A percentile compares a stretch with the other conserved stretches of the same genome.
These are phyloP conservation scores for Brachionus rubens DNA, from an alignment of 1,140 invertebrate species.

Conservation along the genomic window DNA sequence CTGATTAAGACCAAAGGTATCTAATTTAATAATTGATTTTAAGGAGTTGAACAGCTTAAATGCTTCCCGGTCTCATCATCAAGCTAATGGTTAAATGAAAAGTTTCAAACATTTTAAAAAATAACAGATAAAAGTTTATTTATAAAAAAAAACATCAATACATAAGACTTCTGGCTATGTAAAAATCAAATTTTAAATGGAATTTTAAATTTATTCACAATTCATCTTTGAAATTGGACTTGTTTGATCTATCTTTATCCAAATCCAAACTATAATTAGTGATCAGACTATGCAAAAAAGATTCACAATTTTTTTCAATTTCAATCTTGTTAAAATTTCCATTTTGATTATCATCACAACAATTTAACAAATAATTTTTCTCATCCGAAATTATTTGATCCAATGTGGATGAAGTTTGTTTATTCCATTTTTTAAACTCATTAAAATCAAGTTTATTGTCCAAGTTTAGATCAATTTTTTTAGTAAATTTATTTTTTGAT, in stretches of 20 bases:
- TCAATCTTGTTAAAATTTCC: not conserved
- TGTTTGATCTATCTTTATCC: not conserved
- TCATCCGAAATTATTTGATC: constrained; percentile 10
- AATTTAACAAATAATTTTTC: constrained; percentile 21
- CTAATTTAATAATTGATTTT: no score
- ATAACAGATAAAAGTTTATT: no score
- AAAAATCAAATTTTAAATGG: no score
- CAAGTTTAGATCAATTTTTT: not conserved
- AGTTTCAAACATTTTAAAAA: no score
- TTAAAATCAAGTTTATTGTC: not conserved
- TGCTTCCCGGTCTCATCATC: no score
- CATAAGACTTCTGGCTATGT: no score
- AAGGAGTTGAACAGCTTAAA: no score
- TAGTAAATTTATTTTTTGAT: not conserved
- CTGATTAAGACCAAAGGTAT: no score
- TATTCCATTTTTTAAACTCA: constrained; percentile 15
- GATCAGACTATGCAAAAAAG: constrained; percentile 27
- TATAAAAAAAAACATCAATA: no score
- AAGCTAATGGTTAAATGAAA: no score
- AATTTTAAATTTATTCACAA: no score
- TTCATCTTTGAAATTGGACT: not conserved
- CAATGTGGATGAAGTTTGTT: not conserved
- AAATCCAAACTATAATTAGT: constrained; percentile 28
- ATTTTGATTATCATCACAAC: not conserved
- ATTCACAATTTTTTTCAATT: constrained; percentile 19